These are phyloP conservation scores for Ladona fulva DNA, from an alignment of 1,140 invertebrate genomes.

Conservation along the genomic window DNA sequence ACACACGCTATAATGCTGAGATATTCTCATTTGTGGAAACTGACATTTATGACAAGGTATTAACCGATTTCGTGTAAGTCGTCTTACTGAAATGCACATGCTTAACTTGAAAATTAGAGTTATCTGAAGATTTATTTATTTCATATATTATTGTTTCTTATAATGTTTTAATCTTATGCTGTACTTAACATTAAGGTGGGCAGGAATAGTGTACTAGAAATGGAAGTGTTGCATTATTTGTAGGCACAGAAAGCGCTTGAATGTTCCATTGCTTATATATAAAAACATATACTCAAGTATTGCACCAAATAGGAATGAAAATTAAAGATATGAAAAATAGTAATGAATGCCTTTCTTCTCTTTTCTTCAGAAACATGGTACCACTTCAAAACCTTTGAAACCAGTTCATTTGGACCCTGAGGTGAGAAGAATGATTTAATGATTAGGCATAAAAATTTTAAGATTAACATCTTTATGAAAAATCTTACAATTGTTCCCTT, in stretches of 20 bases:
- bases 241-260: constrained; percentile 6
- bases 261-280: background rate
- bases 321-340: background rate
- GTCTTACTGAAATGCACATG: background rate
- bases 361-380: constrained; percentile 82
- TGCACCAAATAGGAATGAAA: background rate
- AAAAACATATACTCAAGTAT: background rate
- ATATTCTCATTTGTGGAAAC: constrained; percentile 10
- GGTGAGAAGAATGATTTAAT: constrained; percentile 33
- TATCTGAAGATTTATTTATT: background rate
- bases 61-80: background rate
- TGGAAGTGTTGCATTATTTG: background rate
- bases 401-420: constrained; percentile 81
- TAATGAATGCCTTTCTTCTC: background rate
- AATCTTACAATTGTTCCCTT: no score
- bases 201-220: background rate
- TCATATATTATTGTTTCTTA: background rate
- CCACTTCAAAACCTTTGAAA: constrained; percentile 88
- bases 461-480: no score
- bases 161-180: background rate
- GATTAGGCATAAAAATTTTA: no score
- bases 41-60: background rate
- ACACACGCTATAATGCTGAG: constrained; percentile 1
- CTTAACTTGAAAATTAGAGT: background rate
- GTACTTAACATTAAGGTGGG: background rate